Evolutionary conservation across 2,113 vertebrate species (phyloP).

Genomic region (Varanus salvator): DNA sequence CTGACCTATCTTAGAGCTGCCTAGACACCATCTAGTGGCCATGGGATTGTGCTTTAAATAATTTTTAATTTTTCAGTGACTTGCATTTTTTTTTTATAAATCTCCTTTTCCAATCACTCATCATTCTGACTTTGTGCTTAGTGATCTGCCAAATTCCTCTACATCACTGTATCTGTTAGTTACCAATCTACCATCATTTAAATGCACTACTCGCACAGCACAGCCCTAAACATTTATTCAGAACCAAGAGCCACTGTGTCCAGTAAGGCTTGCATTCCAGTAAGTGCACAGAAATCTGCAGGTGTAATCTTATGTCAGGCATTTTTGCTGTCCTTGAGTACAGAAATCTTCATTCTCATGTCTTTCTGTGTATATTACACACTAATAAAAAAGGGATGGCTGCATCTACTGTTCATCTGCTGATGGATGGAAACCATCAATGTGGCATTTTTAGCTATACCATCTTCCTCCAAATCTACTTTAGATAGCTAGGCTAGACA

Average conservation of each 20-base stretch:
- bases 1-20: no score
- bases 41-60: neutral
- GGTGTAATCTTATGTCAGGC: no score
- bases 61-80: neutral
- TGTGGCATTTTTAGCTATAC: neutral
- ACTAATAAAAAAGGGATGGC: no score
- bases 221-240: neutral
- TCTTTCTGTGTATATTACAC: no score
- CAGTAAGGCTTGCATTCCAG: neutral
- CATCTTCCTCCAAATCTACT: neutral
- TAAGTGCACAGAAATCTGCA: neutral
- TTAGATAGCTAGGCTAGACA: neutral
- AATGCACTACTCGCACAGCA: neutral
- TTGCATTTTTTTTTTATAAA: neutral
- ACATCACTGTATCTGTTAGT: neutral
- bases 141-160: neutral
- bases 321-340: neutral
- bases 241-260: neutral
- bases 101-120: neutral
- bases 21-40: no score
- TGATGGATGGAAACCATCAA: neutral
- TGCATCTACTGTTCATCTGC: neutral
- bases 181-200: neutral
- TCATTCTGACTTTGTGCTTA: neutral
- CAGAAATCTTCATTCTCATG: neutral